phyloP scores from a whole-genome alignment of 2,888 invertebrate species.

The Lithophane leautieri region DNA sequence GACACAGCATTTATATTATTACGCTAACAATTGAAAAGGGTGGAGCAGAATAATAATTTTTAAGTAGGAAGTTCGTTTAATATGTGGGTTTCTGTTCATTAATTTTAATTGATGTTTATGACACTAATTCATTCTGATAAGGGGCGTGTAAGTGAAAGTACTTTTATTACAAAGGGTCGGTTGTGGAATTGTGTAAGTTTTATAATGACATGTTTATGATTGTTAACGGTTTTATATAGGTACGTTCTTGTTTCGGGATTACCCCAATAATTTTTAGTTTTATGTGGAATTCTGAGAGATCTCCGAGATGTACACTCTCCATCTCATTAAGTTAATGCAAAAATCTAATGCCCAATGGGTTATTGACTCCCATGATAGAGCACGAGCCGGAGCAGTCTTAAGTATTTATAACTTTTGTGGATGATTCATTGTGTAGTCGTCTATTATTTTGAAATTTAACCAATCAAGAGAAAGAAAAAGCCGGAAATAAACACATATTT shows the following conservation, averaged over 20 bases:
- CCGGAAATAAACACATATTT: no score
- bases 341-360: no score
- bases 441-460: no score
- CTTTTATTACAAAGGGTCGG: constrained; percentile 16
- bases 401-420: no score
- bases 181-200: neutral
- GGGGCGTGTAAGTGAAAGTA: constrained; percentile 55
- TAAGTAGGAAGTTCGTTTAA: constrained; percentile 78
- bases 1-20: constrained; percentile 46
- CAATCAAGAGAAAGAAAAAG: no score
- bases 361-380: no score
- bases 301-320: neutral
- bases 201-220: constrained; percentile 8
- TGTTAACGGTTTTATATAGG: neutral
- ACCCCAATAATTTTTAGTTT: neutral
- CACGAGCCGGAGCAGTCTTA: no score
- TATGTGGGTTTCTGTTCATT: constrained; percentile 77
- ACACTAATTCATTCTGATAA: constrained; percentile 74
- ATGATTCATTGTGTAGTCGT: no score
- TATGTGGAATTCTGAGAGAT: neutral
- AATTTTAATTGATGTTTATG: constrained; percentile 83
- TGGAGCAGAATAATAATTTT: constrained; percentile 65
- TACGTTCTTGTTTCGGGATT: neutral
- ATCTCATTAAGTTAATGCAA: no score
- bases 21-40: constrained; percentile 74